Base-by-base conservation (phyloP, 2,888 invertebrate species). In the Hyalella azteca region DNA sequence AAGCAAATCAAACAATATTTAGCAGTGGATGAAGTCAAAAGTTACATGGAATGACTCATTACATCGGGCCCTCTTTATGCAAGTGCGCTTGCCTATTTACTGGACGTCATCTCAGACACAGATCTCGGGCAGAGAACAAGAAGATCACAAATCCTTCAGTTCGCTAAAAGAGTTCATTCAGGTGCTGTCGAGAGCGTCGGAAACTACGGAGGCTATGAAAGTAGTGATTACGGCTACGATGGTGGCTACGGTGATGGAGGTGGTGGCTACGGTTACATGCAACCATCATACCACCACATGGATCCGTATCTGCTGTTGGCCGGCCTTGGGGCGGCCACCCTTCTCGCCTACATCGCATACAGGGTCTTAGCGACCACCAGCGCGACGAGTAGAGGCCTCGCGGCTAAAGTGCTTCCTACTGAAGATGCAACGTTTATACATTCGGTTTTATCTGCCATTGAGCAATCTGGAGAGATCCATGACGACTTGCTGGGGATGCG, bases 291-390 rank as follows among this genome's bases (percentile, higher is more conserved):
- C 11, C 40, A 73, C 19, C 36, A 77, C 45, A 36, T 82, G 26
- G 82, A 82, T 49, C 82, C 82, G 11, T 82, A 82, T 59, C 78
- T 82, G 26, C 81, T 82, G 49, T 73, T 82, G 22, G 82, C 78
- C 11, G 82, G 82, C 4, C 73, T 82, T 22, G 82, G 82, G 3
- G 81, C 82, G 9, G 81, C 82, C 5, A 81, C 80, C 22, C 50
- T 82, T 32, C 49, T 82, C 7, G 82, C 82, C 48, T 82, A 73
- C 78, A 39, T 82, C 22, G 82, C 82, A 41, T 82, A 79, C 77
- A 78, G 78, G 9, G 54, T 82, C 77, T 54, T 82, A 19, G 81
- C 73, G 19, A 82, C 82, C 41, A 45, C 45, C 9, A n/a, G n/a
- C n/a, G n/a, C n/a, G n/a, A 45, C 45, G 45, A 45, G 11, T 45